Conservation (phyloP, 1,140 invertebrate genomes). For the Cydia amplana region DNA sequence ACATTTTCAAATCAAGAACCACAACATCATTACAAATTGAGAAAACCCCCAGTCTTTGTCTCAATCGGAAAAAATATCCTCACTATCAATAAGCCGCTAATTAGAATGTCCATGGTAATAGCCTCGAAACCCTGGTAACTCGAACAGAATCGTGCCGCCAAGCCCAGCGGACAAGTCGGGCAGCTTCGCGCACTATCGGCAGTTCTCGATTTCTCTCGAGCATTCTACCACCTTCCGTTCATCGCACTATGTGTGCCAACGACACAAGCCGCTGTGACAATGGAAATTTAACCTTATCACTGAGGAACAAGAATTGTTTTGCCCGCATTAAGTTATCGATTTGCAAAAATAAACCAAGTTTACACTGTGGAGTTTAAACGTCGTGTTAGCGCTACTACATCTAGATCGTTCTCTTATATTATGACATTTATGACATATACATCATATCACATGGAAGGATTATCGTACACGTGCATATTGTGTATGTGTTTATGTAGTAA, state of each 20-base stretch:
- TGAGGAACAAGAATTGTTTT: not conserved
- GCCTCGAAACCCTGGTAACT: conserved; percentile 16
- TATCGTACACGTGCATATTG: not conserved
- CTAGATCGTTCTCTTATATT: conserved; percentile 8
- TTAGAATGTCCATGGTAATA: not conserved
- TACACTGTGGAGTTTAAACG: not conserved
- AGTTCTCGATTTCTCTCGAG: conserved; percentile 21
- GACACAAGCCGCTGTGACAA: not conserved
- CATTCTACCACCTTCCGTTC: conserved; percentile 12
- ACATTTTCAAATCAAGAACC: too few relatives aligned
- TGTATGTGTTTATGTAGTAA: not conserved
- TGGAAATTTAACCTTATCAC: not conserved
- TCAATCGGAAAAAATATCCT: not conserved
- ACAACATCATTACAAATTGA: too few relatives aligned
- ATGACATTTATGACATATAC: too few relatives aligned
- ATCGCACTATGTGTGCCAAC: conserved; percentile 12
- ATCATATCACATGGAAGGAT: not conserved
- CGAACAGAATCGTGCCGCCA: not conserved
- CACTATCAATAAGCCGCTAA: not conserved
- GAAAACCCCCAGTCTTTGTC: not conserved
- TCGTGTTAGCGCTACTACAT: not conserved
- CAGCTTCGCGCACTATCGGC: not conserved
- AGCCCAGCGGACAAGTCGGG: not conserved
- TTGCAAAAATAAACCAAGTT: conserved; percentile 3
- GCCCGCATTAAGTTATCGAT: not conserved